Conservation (phyloP, 2,797 vertebrate genomes). For the Pteronotus mesoamericanus region DNA sequence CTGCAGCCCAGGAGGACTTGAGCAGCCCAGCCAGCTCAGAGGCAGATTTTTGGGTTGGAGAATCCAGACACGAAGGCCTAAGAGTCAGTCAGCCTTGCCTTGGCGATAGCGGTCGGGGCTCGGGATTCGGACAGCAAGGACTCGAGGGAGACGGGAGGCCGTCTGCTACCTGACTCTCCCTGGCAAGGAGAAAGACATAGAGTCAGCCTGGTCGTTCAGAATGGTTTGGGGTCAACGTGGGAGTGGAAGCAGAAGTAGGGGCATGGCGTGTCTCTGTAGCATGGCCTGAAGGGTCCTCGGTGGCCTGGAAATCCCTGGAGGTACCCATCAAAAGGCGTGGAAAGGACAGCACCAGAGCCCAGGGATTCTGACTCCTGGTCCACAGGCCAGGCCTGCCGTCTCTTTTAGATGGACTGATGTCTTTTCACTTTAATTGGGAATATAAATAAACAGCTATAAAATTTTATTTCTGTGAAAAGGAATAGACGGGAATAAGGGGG, state of each 20-base stretch:
- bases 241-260: neutral
- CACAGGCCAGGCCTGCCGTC: neutral
- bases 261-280: rapidly evolving
- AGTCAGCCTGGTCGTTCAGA: neutral
- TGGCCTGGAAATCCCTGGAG: neutral
- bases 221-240: no score
- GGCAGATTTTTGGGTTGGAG: neutral
- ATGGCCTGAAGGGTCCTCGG: neutral
- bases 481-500: neutral
- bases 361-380: neutral
- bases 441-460: neutral
- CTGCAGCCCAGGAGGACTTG: neutral
- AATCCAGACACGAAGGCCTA: neutral
- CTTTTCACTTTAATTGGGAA: neutral
- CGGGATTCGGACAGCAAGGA: neutral
- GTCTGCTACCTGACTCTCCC: neutral
- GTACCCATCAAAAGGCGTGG: neutral
- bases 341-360: neutral
- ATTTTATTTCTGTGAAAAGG: neutral
- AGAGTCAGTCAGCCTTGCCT: neutral
- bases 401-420: neutral
- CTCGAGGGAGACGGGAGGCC: neutral
- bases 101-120: neutral
- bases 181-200: neutral
- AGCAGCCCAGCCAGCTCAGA: neutral